Evolutionary conservation across 2,113 vertebrate species (phyloP).

Genomic region (Glaucidium brasilianum): DNA sequence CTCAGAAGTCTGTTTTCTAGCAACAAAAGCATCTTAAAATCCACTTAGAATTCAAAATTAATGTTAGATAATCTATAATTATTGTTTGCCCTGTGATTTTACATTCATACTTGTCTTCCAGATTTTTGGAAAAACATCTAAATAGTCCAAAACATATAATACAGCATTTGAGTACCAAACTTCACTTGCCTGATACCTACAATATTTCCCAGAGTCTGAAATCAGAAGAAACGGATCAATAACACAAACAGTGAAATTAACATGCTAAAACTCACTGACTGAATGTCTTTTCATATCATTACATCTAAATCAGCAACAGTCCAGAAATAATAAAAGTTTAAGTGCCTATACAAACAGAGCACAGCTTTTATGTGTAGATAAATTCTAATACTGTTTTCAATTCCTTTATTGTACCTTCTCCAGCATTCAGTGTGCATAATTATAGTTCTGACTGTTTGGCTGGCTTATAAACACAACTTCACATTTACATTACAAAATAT

Average conservation of each 20-base stretch:
- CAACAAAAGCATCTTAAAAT: neutral
- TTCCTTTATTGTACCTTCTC: neutral
- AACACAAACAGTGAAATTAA: neutral
- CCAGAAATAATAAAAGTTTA: neutral
- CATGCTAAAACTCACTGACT: neutral
- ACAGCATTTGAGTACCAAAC: neutral
- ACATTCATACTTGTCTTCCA: neutral
- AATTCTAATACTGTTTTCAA: neutral
- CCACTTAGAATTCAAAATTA: neutral
- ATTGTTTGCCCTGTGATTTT: neutral
- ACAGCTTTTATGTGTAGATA: neutral
- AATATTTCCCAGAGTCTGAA: fast-evolving
- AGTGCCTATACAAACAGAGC: neutral
- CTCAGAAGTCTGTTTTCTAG: neutral
- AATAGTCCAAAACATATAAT: neutral
- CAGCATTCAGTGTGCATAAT: neutral
- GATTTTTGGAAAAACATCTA: neutral
- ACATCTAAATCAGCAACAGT: neutral
- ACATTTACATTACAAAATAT: neutral
- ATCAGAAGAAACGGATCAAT: neutral
- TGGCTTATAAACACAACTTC: neutral
- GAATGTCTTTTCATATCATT: neutral
- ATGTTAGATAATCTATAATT: neutral
- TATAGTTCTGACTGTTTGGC: neutral
- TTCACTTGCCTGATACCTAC: neutral